These are phyloP conservation scores for Cryptophagus acutangulus DNA, from an alignment of 2,888 invertebrate species.

Conservation along the genomic window DNA sequence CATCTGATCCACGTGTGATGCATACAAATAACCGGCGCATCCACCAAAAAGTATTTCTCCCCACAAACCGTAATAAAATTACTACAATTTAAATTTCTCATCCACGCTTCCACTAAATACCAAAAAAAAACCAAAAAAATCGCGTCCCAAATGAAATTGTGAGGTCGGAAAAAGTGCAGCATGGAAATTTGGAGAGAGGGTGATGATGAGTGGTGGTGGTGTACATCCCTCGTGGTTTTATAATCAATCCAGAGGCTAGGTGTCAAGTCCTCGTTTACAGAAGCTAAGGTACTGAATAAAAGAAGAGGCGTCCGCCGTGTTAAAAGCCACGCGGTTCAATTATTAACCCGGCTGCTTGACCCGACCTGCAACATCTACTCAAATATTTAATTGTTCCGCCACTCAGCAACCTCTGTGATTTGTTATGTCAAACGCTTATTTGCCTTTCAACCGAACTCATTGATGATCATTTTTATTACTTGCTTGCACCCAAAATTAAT, in stretches of 20 bases:
- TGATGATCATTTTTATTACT: too few species aligned
- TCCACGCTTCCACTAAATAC: too few species aligned
- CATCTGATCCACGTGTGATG: too few species aligned
- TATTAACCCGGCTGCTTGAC: constrained; percentile 49
- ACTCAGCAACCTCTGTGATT: constrained; percentile 42
- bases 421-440: constrained; percentile 45
- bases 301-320: constrained; percentile 48
- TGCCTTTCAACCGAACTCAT: constrained; percentile 36
- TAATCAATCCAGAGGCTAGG: constrained; percentile 47
- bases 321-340: constrained; percentile 50
- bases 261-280: constrained; percentile 50
- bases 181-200: constrained; percentile 12
- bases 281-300: constrained; percentile 49
- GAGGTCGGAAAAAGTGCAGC: too few species aligned
- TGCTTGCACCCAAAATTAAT: too few species aligned
- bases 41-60: too few species aligned
- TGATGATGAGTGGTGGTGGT: constrained; percentile 31
- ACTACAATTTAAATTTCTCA: too few species aligned
- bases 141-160: constrained; percentile 6
- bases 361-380: constrained; percentile 45
- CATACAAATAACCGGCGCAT: too few species aligned
- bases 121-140: too few species aligned
- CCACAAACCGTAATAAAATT: too few species aligned
- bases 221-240: constrained; percentile 41
- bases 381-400: constrained; percentile 50